Conservation (phyloP, 2,113 vertebrate genomes). For the Ctenomys sociabilis region DNA sequence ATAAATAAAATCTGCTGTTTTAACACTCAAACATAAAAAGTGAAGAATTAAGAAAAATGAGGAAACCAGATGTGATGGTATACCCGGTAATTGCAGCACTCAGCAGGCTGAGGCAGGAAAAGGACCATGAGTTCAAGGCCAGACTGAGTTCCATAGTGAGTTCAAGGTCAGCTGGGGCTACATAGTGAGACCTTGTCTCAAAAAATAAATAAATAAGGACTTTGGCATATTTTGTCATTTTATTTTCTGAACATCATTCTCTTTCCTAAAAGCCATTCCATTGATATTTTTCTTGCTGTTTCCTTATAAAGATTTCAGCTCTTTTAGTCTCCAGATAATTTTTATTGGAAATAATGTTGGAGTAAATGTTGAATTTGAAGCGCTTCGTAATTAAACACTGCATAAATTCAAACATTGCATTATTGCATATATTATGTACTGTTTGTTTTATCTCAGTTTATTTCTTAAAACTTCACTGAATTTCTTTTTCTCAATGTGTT, state of each 20-base stretch:
- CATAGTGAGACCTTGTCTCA: background rate
- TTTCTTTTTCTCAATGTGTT: background rate
- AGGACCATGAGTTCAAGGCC: background rate
- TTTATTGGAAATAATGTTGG: constrained; percentile 25
- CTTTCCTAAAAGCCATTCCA: background rate
- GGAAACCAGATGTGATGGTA: background rate
- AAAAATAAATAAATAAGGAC: background rate
- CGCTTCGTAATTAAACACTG: background rate
- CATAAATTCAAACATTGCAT: background rate
- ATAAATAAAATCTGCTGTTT: background rate
- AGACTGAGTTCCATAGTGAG: too few species aligned
- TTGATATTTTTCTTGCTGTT: background rate
- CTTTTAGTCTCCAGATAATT: constrained; percentile 7
- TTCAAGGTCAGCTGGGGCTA: too few species aligned
- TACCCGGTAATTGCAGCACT: background rate
- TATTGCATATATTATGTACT: background rate
- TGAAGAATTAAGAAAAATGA: constrained; percentile 16
- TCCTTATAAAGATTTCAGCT: background rate
- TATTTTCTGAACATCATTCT: constrained; percentile 43
- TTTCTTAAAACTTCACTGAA: background rate
- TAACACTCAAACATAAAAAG: background rate
- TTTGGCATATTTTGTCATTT: background rate
- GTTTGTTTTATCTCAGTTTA: background rate
- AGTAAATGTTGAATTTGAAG: background rate
- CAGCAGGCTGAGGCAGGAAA: background rate